Evolutionary conservation across 2,113 vertebrate species (phyloP), one percentile per base, ranked within the genome.

Genomic region (Peromyscus leucopus): DNA sequence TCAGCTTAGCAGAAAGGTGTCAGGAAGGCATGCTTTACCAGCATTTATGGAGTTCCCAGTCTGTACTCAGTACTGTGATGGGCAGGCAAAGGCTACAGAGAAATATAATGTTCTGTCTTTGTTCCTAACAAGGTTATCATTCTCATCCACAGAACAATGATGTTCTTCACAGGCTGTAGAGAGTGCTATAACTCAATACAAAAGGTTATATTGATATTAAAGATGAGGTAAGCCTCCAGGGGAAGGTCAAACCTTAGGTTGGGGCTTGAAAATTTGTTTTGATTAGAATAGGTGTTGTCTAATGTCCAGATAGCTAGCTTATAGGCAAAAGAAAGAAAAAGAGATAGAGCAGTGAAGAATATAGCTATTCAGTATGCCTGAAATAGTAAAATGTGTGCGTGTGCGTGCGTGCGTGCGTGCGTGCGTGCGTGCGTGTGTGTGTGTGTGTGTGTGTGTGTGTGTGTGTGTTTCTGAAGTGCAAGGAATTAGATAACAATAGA

Each of bases 111-210:
- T 82, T 95, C 92, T 55, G 3, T 42, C 61, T 48, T 94, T 88
- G 83, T 92, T 93, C 95, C 96, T 91, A 87, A 75, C 91, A 57
- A 97, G 55, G 63, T 26, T 59, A 75, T 94, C 87, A 90, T 80
- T 65, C 80, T 74, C 55, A 87, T 51, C 48, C 48, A 90, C 7
- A 88, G 61, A 79, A 69, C 79, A 84, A 61, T 93, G 83, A 82
- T 69, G 69, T 71, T n/a, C 83, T 75, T 63, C 42, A 17, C 83
- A 92, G 75, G 79, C 36, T 71, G 4, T 57, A 57, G 2, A 78
- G 71, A 90, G n/a, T 21, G 7, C 3, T 69, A 33, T 33, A 59
- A 79, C 36, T 87, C 90, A 71, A 63, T 59, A 57, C 48, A 87
- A 90, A 95, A 2, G 3, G 13, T 31, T 80, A 57, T 94, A 94